These are phyloP conservation scores for Hepsetus odoe DNA, from an alignment of 2,113 vertebrate genomes.

Conservation along the genomic window DNA sequence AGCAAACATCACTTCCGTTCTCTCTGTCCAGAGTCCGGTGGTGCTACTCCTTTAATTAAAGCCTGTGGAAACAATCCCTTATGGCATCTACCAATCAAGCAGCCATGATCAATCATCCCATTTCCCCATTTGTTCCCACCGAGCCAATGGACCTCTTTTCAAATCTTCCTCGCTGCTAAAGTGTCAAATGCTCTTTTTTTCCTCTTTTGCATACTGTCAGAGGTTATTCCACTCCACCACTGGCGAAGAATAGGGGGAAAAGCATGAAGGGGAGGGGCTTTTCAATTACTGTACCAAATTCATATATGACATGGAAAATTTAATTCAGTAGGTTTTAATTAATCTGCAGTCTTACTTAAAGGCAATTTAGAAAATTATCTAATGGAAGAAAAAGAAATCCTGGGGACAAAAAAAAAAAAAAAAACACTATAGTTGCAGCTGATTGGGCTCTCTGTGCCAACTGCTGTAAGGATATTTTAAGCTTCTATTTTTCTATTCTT, in stretches of 20 bases:
- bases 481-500: background rate
- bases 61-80: slow-evolving; percentile 18
- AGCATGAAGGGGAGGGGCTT: slow-evolving; percentile 1
- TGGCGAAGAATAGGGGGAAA: background rate
- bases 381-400: slow-evolving; percentile 45
- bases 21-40: background rate
- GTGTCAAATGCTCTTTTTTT: slow-evolving; percentile 6
- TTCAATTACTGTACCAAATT: slow-evolving; percentile 74
- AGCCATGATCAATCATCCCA: slow-evolving; percentile 73
- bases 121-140: slow-evolving; percentile 57
- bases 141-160: slow-evolving; percentile 19
- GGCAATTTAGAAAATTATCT: slow-evolving; percentile 78
- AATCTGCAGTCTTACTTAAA: slow-evolving; percentile 79
- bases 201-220: slow-evolving; percentile 47
- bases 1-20: background rate
- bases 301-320: slow-evolving; percentile 73
- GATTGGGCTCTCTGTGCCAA: slow-evolving; percentile 30
- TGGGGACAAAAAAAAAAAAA: slow-evolving; percentile 37
- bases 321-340: slow-evolving; percentile 78
- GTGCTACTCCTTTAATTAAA: background rate
- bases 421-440: background rate
- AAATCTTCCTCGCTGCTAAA: slow-evolving; percentile 64
- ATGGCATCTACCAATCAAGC: slow-evolving; percentile 68
- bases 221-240: slow-evolving; percentile 55
- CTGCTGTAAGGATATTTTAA: slow-evolving; percentile 15